These are phyloP conservation scores for Geophilus truncorum DNA, from an alignment of 2,888 invertebrate genomes.

Conservation along the genomic window DNA sequence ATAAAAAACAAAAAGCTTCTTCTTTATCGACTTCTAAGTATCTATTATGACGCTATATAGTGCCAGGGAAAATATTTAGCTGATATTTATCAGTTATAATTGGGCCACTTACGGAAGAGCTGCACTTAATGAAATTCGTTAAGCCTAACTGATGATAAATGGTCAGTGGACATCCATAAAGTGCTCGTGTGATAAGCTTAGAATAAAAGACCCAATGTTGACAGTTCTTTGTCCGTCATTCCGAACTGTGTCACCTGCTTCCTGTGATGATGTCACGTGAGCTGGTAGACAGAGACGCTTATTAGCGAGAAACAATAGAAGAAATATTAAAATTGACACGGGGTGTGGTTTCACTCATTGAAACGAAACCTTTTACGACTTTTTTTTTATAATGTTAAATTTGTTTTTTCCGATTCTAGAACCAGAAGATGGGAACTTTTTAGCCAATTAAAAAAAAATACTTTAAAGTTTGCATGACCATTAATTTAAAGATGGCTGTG, in stretches of 20 bases:
- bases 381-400: too few relatives aligned
- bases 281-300: not conserved
- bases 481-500: not conserved
- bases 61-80: not conserved
- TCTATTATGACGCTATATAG: too few relatives aligned
- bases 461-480: not conserved
- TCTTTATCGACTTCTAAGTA: not conserved
- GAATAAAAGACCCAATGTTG: not conserved
- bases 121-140: not conserved
- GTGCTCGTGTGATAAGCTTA: not conserved
- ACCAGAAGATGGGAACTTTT: too few relatives aligned
- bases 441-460: not conserved
- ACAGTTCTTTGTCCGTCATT: constrained; percentile 6
- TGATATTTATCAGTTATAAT: not conserved
- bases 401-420: too few relatives aligned
- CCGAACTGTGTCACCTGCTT: not conserved
- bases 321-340: not conserved
- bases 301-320: not conserved
- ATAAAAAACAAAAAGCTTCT: not conserved
- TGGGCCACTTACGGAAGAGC: not conserved
- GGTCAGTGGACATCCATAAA: constrained; percentile 9
- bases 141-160: constrained; percentile 12
- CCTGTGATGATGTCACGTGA: not conserved
- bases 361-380: not conserved
- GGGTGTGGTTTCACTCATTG: not conserved